Evolutionary conservation across 1,140 invertebrate genomes (phyloP).

Genomic region (Ruditapes philippinarum): DNA sequence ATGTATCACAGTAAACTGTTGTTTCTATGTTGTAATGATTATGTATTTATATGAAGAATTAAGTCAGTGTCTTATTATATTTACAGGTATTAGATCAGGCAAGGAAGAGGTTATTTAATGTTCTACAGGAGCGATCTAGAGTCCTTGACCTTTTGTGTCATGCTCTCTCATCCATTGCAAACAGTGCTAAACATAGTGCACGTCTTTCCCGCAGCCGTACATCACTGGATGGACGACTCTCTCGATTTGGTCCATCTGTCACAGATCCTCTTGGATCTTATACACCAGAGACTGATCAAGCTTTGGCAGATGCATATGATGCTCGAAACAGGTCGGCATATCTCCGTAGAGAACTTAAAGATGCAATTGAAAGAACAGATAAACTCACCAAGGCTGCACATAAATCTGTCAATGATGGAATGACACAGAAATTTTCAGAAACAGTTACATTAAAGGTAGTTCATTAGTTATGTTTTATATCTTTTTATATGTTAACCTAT

Average conservation of each 20-base stretch:
- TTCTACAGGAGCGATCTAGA: constrained; percentile 83
- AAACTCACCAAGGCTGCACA: constrained; percentile 84
- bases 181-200: constrained; percentile 58
- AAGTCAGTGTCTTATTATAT: not conserved
- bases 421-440: constrained; percentile 84
- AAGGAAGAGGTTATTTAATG: constrained; percentile 80
- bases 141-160: constrained; percentile 86
- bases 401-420: constrained; percentile 85
- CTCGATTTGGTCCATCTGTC: constrained; percentile 66
- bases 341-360: constrained; percentile 79
- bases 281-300: constrained; percentile 84
- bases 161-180: constrained; percentile 76
- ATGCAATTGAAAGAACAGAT: constrained; percentile 81
- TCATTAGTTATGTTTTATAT: too few relatives aligned
- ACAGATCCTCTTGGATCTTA: constrained; percentile 84
- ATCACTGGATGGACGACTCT: constrained; percentile 72
- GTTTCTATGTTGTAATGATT: too few relatives aligned
- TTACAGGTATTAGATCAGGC: constrained; percentile 82
- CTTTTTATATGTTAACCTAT: too few relatives aligned
- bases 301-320: constrained; percentile 82
- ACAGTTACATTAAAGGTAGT: constrained; percentile 84
- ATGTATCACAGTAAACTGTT: too few relatives aligned
- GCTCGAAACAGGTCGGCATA: constrained; percentile 78
- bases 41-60: too few relatives aligned
- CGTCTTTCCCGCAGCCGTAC: constrained; percentile 64